Evolutionary conservation across 2,797 vertebrate genomes (phyloP), one percentile per base, ranked within the genome.

Genomic region (Pyrocephalus nanus): DNA sequence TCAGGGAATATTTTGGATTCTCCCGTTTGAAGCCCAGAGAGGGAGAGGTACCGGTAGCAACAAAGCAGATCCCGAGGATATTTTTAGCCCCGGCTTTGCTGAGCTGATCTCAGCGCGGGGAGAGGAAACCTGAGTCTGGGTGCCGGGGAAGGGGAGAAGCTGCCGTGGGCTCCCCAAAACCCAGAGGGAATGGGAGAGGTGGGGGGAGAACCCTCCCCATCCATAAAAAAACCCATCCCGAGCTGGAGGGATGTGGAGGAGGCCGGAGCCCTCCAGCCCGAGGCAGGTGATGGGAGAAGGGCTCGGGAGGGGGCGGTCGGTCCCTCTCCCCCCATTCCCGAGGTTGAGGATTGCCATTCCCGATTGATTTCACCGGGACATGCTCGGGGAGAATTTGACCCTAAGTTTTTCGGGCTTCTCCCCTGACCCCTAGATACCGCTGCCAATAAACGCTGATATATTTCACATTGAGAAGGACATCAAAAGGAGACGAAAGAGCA

Each of bases 11-110:
- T 23, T 60, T 27, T 47, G 79, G 65, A n/a, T 12, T 76, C 9
- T 71, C 1, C n/a, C 12, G 2, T 30, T 60, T 9, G 50, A 38
- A 86, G 45, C 54, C 7, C 20, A 27, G 79, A 51, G 67, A 9
- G 36, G 69, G 85, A 78, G 93, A 73, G 48, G 67, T 19, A 64
- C 48, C 69, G 43, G 74, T 13, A 74, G 81, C 57, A 25, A 34
- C 65, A 65, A 70, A 53, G 14, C 90, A 45, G 61, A 71, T 50
- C 81, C 34, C 15, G 86, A 19, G 53, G 71, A 72, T 92, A 88
- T 94, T 94, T 94, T 89, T 81, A 91, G 85, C 5, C 54, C 65
- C 8, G 66, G 23, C 23, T 92, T 87, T 61, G 54, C 75, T 38
- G 75, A 87, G 54, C 86, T 71, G 88, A 70, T 10, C 91, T 69